phyloP scores from a whole-genome alignment of 2,113 vertebrate species.

The Cavia aperea region DNA sequence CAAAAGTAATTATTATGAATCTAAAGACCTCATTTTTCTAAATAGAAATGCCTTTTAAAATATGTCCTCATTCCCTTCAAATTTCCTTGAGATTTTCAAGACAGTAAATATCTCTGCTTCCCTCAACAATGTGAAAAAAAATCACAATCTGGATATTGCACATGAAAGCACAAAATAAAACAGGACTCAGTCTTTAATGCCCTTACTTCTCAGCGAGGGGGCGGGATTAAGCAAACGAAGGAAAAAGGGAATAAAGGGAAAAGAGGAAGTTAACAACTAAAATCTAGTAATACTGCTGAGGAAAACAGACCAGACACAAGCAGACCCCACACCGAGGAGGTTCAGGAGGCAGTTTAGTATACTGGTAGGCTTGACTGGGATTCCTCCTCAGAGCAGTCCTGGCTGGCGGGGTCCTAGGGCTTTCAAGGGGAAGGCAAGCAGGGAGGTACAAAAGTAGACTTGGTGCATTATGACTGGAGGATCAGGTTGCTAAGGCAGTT shows the following conservation, averaged over 20 bases:
- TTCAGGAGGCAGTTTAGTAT: too few species aligned
- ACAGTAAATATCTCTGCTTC: neutral
- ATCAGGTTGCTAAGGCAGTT: too few species aligned
- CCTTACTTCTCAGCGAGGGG: neutral
- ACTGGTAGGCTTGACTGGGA: too few species aligned
- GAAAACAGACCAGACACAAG: too few species aligned
- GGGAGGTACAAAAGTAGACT: too few species aligned
- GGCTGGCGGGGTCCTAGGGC: too few species aligned
- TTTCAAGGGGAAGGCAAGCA: too few species aligned
- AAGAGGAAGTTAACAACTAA: neutral
- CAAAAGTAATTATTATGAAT: neutral
- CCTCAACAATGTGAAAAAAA: neutral
- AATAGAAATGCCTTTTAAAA: neutral
- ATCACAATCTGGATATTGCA: neutral
- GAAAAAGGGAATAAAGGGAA: neutral
- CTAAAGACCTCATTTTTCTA: constrained; percentile 9
- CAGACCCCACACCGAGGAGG: too few species aligned
- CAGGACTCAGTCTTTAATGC: neutral
- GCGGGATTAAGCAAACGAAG: neutral
- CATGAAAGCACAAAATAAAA: neutral
- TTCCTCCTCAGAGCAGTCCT: too few species aligned
- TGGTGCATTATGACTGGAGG: too few species aligned
- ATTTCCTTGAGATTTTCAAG: constrained; percentile 18
- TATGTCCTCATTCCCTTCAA: neutral
- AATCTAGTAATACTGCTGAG: neutral